A percentile compares a stretch with the other conserved stretches of the same genome.
Conservation (phyloP, 2,888 invertebrate genomes). For the Pomacea canaliculata region DNA sequence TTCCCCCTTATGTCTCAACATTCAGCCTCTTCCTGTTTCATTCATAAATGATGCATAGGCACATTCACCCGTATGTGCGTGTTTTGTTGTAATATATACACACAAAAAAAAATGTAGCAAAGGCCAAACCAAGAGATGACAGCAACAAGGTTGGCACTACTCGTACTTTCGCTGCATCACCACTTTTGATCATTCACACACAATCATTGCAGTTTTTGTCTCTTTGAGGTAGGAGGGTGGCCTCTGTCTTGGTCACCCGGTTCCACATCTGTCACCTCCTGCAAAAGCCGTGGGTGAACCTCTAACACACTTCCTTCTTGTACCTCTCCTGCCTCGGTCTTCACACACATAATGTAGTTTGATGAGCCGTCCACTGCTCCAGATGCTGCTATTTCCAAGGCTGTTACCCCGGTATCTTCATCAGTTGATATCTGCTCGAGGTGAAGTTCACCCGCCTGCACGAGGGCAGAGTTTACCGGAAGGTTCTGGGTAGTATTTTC, state of each 20-base stretch:
- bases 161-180: too few relatives aligned
- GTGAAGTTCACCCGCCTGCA: conserved; percentile 12
- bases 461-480: conserved; percentile 15
- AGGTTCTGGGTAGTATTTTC: background rate
- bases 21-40: too few relatives aligned
- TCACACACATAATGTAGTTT: conserved; percentile 22
- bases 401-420: background rate
- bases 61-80: too few relatives aligned
- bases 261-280: background rate
- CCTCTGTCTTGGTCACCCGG: background rate
- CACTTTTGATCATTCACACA: too few relatives aligned
- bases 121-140: too few relatives aligned
- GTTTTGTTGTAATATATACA: too few relatives aligned
- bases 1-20: too few relatives aligned
- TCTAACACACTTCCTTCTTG: background rate
- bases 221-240: background rate
- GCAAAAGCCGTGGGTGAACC: background rate
- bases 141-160: too few relatives aligned
- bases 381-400: background rate
- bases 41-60: too few relatives aligned
- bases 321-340: conserved; percentile 6
- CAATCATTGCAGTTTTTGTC: conserved; percentile 2
- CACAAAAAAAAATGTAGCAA: too few relatives aligned
- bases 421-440: conserved; percentile 12
- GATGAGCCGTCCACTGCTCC: background rate